Percentiles rank a stretch among this genome's conserved stretches.
Evolutionary conservation across 2,797 vertebrate genomes (phyloP).

Genomic region (Crocodylus rhombifer): DNA sequence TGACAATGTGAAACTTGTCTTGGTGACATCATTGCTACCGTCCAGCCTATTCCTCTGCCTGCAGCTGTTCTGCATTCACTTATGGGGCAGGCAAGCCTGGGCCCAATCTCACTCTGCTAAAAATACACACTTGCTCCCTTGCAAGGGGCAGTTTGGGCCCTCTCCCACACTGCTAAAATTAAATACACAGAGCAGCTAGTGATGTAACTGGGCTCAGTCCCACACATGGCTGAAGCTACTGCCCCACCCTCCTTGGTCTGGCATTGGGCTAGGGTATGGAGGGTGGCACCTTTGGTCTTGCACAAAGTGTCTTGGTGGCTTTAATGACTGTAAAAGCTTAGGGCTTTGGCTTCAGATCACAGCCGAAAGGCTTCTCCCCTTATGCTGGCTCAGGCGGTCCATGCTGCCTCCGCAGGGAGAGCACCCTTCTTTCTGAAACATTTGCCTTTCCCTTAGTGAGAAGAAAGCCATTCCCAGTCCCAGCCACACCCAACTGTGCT

Average conservation of each 20-base stretch:
- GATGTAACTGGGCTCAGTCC: neutral
- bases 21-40: constrained; percentile 6
- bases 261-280: neutral
- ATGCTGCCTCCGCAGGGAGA: neutral
- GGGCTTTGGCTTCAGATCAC: neutral
- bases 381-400: neutral
- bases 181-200: neutral
- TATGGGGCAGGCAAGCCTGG: constrained; percentile 14
- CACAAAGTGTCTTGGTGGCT: neutral
- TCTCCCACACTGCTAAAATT: neutral
- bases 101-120: neutral
- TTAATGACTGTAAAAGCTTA: neutral
- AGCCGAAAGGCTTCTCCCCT: neutral
- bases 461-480: neutral
- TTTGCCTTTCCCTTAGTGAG: neutral
- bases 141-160: neutral
- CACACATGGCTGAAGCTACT: neutral
- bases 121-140: neutral
- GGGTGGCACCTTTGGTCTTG: neutral
- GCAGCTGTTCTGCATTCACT: constrained; percentile 13
- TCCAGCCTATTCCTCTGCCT: neutral
- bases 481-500: neutral
- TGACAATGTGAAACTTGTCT: neutral
- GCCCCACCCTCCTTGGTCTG: neutral
- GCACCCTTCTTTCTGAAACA: neutral